phyloP scores from a whole-genome alignment of 2,888 invertebrate genomes.

The Amblyjoppa fuscipennis region DNA sequence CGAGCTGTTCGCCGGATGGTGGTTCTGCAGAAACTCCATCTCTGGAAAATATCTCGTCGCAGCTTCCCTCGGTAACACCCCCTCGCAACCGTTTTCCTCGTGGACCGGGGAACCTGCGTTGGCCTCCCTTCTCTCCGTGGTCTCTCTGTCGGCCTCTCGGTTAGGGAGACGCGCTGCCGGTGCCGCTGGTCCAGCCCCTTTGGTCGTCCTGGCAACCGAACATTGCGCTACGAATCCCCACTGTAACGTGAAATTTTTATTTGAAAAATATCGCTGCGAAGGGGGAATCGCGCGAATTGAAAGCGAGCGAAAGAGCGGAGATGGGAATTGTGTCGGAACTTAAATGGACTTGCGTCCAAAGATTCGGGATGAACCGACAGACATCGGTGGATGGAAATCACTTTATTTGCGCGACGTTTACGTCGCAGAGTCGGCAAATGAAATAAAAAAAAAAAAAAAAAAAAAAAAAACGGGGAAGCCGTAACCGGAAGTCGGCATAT shows the following conservation, averaged over 20 bases:
- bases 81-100: slow-evolving; percentile 75
- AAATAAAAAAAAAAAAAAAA: not conserved
- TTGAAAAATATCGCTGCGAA: slow-evolving; percentile 61
- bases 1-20: slow-evolving; percentile 84
- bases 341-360: not conserved
- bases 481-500: not conserved
- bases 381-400: not conserved
- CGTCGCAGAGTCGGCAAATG: not conserved
- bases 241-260: slow-evolving; percentile 69
- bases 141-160: too few species aligned
- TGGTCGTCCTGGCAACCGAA: slow-evolving; percentile 82
- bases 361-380: not conserved
- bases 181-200: slow-evolving; percentile 83
- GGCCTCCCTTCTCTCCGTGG: slow-evolving; percentile 72
- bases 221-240: slow-evolving; percentile 73
- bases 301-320: slow-evolving; percentile 9
- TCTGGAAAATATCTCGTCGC: slow-evolving; percentile 82
- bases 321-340: not conserved
- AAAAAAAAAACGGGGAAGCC: not conserved
- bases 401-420: not conserved
- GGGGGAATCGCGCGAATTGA: not conserved
- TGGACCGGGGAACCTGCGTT: slow-evolving; percentile 58
- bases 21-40: slow-evolving; percentile 85
- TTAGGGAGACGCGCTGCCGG: slow-evolving; percentile 74
- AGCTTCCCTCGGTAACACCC: slow-evolving; percentile 82